Percentiles rank a stretch among this genome's conserved stretches.
phyloP scores from a whole-genome alignment of 2,888 invertebrate genomes.

The Pammene aurita region DNA sequence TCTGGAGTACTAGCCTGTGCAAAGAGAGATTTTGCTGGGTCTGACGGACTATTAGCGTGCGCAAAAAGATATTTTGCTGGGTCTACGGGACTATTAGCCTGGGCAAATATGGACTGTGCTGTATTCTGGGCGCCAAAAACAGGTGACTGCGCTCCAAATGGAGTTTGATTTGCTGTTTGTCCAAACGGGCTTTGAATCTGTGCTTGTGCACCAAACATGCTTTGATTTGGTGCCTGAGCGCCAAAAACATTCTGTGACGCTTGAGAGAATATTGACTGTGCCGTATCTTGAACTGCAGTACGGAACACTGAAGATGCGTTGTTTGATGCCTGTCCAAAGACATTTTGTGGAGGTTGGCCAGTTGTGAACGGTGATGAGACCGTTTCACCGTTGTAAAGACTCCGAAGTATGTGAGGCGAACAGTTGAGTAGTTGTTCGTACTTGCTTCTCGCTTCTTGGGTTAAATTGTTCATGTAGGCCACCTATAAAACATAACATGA shows the following conservation, averaged over 20 bases:
- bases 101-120: conserved; percentile 16
- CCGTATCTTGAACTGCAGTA: conserved; percentile 56
- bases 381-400: conserved; percentile 63
- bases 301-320: conserved; percentile 66
- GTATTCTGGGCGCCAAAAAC: background rate
- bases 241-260: conserved; percentile 57
- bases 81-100: background rate
- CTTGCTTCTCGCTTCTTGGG: conserved; percentile 60
- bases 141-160: background rate
- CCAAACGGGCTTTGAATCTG: conserved; percentile 7
- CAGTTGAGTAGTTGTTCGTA: conserved; percentile 63
- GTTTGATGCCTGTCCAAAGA: conserved; percentile 42
- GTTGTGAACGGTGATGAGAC: conserved; percentile 57
- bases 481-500: conserved; percentile 54
- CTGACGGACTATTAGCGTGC: conserved; percentile 17
- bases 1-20: conserved; percentile 18
- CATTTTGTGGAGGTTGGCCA: conserved; percentile 43
- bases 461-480: conserved; percentile 60
- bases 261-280: conserved; percentile 63
- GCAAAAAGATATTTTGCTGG: conserved; percentile 20
- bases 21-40: conserved; percentile 15
- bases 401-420: conserved; percentile 55
- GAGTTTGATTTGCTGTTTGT: background rate
- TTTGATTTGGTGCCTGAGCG: conserved; percentile 3
- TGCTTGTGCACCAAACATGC: conserved; percentile 1